These are phyloP conservation scores for Diaprepes abbreviatus DNA, from an alignment of 2,888 invertebrate species.

Conservation along the genomic window DNA sequence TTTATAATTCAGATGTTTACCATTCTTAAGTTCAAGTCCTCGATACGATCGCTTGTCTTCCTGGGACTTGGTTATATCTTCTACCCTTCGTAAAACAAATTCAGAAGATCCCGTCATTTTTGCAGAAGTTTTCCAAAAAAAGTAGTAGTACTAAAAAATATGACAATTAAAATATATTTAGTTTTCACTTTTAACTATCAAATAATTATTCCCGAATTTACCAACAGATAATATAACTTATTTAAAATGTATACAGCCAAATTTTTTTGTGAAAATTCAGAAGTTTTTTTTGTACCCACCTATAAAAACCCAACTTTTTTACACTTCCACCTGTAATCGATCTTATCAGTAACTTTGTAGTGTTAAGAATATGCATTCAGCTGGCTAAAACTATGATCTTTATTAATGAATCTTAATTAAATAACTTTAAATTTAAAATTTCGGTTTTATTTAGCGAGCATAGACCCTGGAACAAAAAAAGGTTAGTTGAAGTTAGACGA, in stretches of 20 bases:
- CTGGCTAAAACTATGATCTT: neutral
- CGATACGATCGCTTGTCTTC: constrained; percentile 91
- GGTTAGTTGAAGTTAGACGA: too few species aligned
- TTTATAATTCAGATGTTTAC: constrained; percentile 60
- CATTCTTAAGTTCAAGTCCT: constrained; percentile 86
- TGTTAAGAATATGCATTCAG: constrained; percentile 45
- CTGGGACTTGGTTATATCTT: constrained; percentile 84
- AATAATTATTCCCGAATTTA: too few species aligned
- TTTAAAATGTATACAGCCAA: neutral
- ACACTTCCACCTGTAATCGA: constrained; percentile 5
- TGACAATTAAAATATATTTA: neutral
- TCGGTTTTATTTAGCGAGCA: neutral
- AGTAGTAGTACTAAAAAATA: neutral
- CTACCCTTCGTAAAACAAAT: constrained; percentile 66
- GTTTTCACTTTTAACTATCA: too few species aligned
- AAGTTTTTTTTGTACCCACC: constrained; percentile 19
- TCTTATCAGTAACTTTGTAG: constrained; percentile 25
- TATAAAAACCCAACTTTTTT: constrained; percentile 38
- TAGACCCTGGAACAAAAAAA: too few species aligned
- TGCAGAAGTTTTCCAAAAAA: constrained; percentile 35
- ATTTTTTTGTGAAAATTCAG: constrained; percentile 9
- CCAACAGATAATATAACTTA: neutral
- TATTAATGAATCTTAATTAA: neutral
- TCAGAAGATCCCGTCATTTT: constrained; percentile 50
- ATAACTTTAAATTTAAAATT: neutral